Conservation (phyloP, 1,140 invertebrate species). For the Calycopis cecrops region DNA sequence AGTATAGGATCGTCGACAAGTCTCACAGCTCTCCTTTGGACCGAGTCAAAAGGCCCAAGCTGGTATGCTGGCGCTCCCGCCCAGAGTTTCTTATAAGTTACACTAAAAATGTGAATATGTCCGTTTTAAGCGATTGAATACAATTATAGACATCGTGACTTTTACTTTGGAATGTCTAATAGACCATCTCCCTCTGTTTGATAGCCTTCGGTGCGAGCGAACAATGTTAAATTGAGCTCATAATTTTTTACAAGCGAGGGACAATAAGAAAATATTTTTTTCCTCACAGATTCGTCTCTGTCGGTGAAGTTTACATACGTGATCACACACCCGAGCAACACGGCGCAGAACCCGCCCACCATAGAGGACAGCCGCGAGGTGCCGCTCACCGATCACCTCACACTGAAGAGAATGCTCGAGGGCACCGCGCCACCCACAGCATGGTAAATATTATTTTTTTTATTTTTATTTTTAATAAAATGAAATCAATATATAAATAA, state of each 20-base stretch:
- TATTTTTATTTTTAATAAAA: too few species aligned
- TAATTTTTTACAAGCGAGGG: not conserved
- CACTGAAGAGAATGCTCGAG: constrained; percentile 77
- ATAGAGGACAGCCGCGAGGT: constrained; percentile 77
- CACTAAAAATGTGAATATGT: too few species aligned
- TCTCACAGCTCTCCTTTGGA: too few species aligned
- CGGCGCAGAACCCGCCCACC: constrained; percentile 80
- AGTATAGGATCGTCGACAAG: too few species aligned
- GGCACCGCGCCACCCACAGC: constrained; percentile 39
- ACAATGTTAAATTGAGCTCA: constrained; percentile 30
- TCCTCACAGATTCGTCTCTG: constrained; percentile 75
- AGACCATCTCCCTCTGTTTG: not conserved
- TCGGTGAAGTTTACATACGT: constrained; percentile 84
- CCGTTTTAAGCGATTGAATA: too few species aligned
- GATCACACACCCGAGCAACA: constrained; percentile 83
- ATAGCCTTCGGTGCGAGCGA: too few species aligned
- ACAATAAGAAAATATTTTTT: constrained; percentile 11
- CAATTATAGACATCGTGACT: too few species aligned
- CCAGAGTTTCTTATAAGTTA: too few species aligned
- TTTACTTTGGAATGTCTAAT: not conserved
- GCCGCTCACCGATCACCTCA: constrained; percentile 72
- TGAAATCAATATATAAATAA: too few species aligned
- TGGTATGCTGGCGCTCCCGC: too few species aligned
- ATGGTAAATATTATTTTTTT: constrained; percentile 41
- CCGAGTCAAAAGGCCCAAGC: too few species aligned